These are phyloP conservation scores for Anhinga rufa DNA, from an alignment of 2,113 vertebrate species.

Conservation along the genomic window DNA sequence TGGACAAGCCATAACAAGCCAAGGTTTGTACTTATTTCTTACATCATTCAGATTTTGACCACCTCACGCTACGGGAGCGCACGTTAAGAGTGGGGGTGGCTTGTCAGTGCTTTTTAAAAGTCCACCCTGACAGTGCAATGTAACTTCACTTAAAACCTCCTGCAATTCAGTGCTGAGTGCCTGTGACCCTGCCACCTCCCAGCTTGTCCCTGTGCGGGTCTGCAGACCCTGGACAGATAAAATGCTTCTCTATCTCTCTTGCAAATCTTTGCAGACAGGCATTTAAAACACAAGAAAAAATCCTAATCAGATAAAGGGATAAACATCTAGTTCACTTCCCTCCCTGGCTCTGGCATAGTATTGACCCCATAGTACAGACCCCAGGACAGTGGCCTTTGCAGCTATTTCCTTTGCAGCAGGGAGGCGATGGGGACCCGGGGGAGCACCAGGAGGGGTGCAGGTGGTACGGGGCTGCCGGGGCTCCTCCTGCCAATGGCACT, in stretches of 20 bases:
- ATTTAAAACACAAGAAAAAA: background rate
- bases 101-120: background rate
- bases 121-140: background rate
- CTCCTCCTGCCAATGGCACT: background rate
- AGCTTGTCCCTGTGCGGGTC: background rate
- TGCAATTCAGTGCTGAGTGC: background rate
- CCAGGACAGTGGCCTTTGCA: background rate
- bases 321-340: background rate
- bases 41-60: background rate
- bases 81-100: background rate
- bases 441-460: background rate
- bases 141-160: background rate
- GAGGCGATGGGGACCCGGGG: background rate
- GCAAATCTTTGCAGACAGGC: background rate
- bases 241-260: background rate
- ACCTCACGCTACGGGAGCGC: background rate
- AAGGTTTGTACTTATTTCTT: background rate
- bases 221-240: background rate
- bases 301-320: background rate
- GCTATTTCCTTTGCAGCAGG: background rate
- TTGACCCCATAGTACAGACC: background rate
- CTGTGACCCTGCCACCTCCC: background rate
- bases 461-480: background rate
- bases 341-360: background rate
- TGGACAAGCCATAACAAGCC: background rate